Conservation (phyloP, 1,140 invertebrate genomes). For the Drosophila suzukii region DNA sequence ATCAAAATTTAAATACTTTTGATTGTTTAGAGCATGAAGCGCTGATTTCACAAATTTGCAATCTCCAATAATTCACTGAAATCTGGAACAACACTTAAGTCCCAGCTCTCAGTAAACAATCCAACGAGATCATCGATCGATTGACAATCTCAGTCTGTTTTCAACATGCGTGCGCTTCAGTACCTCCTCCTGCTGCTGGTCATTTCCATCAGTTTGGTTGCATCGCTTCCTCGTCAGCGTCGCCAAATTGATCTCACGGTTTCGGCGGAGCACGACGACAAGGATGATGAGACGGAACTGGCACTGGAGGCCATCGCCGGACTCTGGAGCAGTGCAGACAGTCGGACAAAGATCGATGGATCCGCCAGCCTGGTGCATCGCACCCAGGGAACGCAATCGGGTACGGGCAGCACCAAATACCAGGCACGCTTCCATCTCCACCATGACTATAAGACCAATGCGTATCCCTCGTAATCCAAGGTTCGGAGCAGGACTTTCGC, state of each 20-base stretch:
- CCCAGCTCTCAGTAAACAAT: neutral
- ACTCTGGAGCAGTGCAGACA: conserved; percentile 77
- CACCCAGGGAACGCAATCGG: conserved; percentile 55
- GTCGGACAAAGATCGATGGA: conserved; percentile 76
- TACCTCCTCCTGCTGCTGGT: conserved; percentile 43
- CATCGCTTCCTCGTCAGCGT: conserved; percentile 18
- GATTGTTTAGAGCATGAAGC: neutral
- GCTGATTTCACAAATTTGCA: neutral
- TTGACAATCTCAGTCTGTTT: conserved; percentile 38
- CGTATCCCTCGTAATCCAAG: conserved; percentile 65
- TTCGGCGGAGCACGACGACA: conserved; percentile 78
- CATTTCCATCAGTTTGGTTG: conserved; percentile 8
- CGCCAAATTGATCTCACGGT: conserved; percentile 79
- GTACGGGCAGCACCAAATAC: conserved; percentile 79
- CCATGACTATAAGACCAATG: conserved; percentile 76
- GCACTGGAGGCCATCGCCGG: conserved; percentile 80
- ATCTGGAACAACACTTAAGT: neutral
- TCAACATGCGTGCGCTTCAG: conserved; percentile 58
- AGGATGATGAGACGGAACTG: conserved; percentile 75
- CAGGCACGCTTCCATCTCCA: conserved; percentile 75
- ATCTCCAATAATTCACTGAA: neutral
- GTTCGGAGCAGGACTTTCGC: conserved; percentile 75
- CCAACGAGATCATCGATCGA: neutral
- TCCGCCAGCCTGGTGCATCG: conserved; percentile 74
- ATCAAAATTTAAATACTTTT: too few species aligned